Evolutionary conservation across 2,888 invertebrate species (phyloP).

Genomic region (Habrosyne pyritoides): DNA sequence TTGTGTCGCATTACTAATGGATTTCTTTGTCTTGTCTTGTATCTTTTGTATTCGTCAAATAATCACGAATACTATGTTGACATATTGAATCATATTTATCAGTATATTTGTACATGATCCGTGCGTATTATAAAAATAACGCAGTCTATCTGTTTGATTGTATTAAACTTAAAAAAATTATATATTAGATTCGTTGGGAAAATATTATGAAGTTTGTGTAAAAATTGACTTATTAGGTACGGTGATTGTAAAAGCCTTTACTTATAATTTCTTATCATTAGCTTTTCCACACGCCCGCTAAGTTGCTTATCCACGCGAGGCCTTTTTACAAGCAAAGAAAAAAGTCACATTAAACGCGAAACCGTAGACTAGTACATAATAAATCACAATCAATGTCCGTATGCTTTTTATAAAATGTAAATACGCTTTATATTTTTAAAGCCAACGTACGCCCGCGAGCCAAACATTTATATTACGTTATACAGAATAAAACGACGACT

Average conservation of each 20-base stretch:
- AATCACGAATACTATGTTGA: neutral
- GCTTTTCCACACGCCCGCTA: neutral
- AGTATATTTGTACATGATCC: neutral
- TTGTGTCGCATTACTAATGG: slow-evolving; percentile 2
- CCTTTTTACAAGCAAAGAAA: neutral
- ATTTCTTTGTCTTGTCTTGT: neutral
- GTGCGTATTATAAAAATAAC: too few species aligned
- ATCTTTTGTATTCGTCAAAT: neutral
- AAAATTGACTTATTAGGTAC: too few species aligned
- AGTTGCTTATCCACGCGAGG: neutral
- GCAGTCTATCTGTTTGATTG: too few species aligned
- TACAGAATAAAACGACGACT: slow-evolving; percentile 54
- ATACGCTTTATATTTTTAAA: slow-evolving; percentile 27
- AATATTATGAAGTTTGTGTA: too few species aligned
- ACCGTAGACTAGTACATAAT: slow-evolving; percentile 5
- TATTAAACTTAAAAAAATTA: too few species aligned
- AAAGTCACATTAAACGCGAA: slow-evolving; percentile 3
- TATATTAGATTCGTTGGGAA: too few species aligned
- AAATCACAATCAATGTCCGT: slow-evolving; percentile 18
- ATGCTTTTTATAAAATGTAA: slow-evolving; percentile 20
- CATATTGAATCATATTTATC: neutral
- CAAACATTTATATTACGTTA: slow-evolving; percentile 43
- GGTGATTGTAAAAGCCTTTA: too few species aligned
- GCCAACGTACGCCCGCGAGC: slow-evolving; percentile 30
- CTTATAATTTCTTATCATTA: neutral